Percentiles rank a stretch among this genome's conserved stretches.
Evolutionary conservation across 2,888 invertebrate species (phyloP).

Genomic region (Agrilus cyanescens): DNA sequence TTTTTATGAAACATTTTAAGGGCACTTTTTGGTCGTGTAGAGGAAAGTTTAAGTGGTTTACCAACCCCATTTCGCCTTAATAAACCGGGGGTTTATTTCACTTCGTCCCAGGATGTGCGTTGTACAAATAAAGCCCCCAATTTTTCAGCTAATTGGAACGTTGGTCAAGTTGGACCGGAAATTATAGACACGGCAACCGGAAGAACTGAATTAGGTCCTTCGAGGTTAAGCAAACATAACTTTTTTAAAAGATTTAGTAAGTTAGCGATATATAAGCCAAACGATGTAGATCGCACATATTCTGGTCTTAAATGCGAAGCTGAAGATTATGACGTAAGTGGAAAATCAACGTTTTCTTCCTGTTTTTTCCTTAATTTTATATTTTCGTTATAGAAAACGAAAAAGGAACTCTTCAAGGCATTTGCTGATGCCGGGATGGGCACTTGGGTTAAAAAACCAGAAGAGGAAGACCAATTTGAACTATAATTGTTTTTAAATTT

Average conservation of each 20-base stretch:
- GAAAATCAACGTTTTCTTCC: no score
- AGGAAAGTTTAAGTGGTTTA: slow-evolving; percentile 62
- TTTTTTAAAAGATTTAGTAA: slow-evolving; percentile 56
- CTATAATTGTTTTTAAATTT: no score
- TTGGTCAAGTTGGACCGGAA: slow-evolving; percentile 54
- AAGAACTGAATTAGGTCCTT: slow-evolving; percentile 66
- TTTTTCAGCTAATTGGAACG: slow-evolving; percentile 81
- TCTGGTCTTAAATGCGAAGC: slow-evolving; percentile 58
- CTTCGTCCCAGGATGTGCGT: slow-evolving; percentile 73
- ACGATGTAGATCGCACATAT: slow-evolving; percentile 39
- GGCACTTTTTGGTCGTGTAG: slow-evolving; percentile 73
- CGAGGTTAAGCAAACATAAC: slow-evolving; percentile 66
- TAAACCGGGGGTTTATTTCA: slow-evolving; percentile 66
- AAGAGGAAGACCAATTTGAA: slow-evolving; percentile 88
- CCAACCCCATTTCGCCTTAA: slow-evolving; percentile 75
- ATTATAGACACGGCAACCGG: slow-evolving; percentile 79
- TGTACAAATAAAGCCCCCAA: slow-evolving; percentile 85
- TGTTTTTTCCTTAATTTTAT: slow-evolving; percentile 8
- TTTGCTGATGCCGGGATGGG: slow-evolving; percentile 77
- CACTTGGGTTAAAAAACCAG: slow-evolving; percentile 83
- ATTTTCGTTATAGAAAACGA: slow-evolving; percentile 63
- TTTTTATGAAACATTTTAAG: slow-evolving; percentile 38
- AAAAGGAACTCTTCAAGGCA: slow-evolving; percentile 62
- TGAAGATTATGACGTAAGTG: slow-evolving; percentile 58
- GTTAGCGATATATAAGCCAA: slow-evolving; percentile 30